A percentile compares a stretch with the other conserved stretches of the same genome.
phyloP scores from a whole-genome alignment of 2,113 vertebrate genomes.

The Polypterus senegalus region DNA sequence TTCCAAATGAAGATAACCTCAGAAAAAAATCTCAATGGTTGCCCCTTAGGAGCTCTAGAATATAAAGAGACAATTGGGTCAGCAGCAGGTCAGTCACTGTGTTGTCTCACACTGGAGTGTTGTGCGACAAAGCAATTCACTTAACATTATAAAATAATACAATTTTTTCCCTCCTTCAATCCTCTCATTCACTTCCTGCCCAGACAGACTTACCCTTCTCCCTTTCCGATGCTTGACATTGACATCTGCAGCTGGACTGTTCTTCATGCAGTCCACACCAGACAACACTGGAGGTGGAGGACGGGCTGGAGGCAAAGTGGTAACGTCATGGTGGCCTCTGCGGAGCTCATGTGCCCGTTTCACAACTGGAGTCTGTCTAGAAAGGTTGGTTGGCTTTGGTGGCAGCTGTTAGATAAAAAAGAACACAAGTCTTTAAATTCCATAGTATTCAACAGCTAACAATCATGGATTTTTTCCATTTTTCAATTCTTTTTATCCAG shows the following conservation, averaged over 20 bases:
- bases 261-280: neutral
- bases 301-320: slow-evolving; percentile 19
- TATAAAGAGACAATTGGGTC: too few relatives aligned
- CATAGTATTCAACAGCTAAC: neutral
- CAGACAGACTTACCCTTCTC: too few relatives aligned
- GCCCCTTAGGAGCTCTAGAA: too few relatives aligned
- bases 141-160: neutral
- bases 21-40: too few relatives aligned
- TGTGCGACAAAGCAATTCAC: neutral
- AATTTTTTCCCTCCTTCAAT: too few relatives aligned
- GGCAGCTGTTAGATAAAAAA: slow-evolving; percentile 44
- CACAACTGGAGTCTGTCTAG: slow-evolving; percentile 43
- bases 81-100: too few relatives aligned
- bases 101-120: too few relatives aligned
- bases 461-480: neutral
- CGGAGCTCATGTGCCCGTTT: slow-evolving; percentile 36
- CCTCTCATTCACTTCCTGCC: too few relatives aligned
- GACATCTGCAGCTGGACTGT: neutral
- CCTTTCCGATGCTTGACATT: neutral
- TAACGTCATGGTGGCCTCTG: slow-evolving; percentile 24
- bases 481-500: neutral
- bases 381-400: slow-evolving; percentile 61
- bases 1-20: too few relatives aligned
- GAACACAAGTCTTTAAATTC: neutral
- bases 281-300: slow-evolving; percentile 8